Percentiles rank a stretch among this genome's conserved stretches.
Evolutionary conservation across 2,888 invertebrate genomes (phyloP).

Genomic region (Odontothrips loti): DNA sequence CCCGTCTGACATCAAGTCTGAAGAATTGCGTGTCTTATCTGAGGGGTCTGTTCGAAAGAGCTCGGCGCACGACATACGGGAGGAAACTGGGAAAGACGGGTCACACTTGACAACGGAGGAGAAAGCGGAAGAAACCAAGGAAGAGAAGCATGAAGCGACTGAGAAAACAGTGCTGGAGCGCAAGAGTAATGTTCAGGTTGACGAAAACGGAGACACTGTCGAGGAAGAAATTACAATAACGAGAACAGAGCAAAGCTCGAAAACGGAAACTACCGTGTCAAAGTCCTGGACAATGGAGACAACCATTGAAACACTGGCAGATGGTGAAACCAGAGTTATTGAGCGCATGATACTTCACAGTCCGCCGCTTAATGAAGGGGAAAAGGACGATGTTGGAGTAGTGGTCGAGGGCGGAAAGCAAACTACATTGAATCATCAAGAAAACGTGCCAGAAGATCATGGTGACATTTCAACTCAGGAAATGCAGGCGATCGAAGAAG

Average conservation of each 20-base stretch:
- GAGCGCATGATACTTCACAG: not conserved
- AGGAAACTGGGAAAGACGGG: not conserved
- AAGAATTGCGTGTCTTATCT: not conserved
- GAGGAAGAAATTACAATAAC: not conserved
- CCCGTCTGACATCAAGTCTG: not conserved
- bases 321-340: not conserved
- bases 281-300: constrained; percentile 14
- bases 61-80: not conserved
- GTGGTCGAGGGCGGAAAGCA: no score
- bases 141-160: not conserved
- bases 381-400: not conserved
- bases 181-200: not conserved
- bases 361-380: not conserved
- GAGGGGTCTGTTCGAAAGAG: not conserved
- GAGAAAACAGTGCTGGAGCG: not conserved
- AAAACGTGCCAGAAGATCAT: no score
- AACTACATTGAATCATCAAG: no score
- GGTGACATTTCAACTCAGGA: no score
- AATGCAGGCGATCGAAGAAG: no score
- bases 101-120: constrained; percentile 12
- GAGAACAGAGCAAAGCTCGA: not conserved
- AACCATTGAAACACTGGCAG: not conserved
- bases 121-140: constrained; percentile 2
- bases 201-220: not conserved
- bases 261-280: not conserved